Evolutionary conservation across 2,113 vertebrate genomes (phyloP), one percentile per base, ranked within the genome.

Genomic region (Piaya cayana): DNA sequence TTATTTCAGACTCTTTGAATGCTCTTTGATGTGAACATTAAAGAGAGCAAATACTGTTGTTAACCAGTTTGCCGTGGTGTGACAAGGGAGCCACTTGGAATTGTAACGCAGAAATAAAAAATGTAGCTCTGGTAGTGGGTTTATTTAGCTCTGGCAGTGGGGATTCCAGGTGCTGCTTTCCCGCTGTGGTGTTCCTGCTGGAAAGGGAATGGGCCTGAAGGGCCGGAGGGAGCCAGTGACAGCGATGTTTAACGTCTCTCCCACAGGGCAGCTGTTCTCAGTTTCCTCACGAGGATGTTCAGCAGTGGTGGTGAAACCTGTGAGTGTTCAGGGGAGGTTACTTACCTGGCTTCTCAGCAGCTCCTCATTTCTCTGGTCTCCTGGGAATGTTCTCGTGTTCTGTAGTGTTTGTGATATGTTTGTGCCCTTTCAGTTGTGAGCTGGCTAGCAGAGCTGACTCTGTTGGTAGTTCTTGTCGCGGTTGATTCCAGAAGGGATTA

Each of bases 41-140:
- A 90, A 86, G 78, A 43, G 71, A 93, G 60, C 71, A 39, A 68
- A 78, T 68, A 18, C 81, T 88, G 92, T 72, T 45, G 2, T 93
- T 81, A 76, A 90, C 34, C 37, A 1, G 86, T 90, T 93, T 74
- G 36, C 85, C 36, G 0, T 69, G 78, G 52, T 88, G 86, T 95
- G 65, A 71, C 86, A 78, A 75, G 81, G 92, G 83, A 95, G 67
- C 69, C 86, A 74, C 83, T 96, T 95, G 91, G 86, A 95, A 94
- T 90, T 83, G 64, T 91, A 94, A 96, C 95, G 34, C 79, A 92
- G 94, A 92, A 95, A 95, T 88, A 94, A 96, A 96, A 79, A 69
- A 15, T 3, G 65, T 75, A 86, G 87, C 90, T 74, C 58, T 90
- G 34, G 3, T n/a, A 82, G 88, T 71, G 93, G 93, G 52, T 71